A percentile compares a stretch with the other conserved stretches of the same genome.
Evolutionary conservation across 2,797 vertebrate species (phyloP).

Genomic region (Naso thynnoides): DNA sequence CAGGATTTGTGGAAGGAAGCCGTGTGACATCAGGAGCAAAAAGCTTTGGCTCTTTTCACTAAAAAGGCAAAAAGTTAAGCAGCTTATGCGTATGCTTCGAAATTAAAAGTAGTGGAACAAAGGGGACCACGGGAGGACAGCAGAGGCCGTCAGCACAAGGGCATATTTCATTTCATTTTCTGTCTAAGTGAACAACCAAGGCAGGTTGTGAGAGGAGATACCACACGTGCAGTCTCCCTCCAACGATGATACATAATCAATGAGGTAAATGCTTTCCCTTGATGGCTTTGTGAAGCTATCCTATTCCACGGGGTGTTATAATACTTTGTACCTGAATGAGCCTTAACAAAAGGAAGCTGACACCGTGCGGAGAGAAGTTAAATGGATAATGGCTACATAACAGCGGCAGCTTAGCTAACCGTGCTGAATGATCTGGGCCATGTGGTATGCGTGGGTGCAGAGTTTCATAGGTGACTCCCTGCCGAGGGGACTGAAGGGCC

Average conservation of each 20-base stretch:
- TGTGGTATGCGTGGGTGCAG: conserved; percentile 79
- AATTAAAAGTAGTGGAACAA: conserved; percentile 78
- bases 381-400: conserved; percentile 83
- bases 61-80: conserved; percentile 79
- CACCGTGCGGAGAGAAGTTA: conserved; percentile 76
- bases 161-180: conserved; percentile 44
- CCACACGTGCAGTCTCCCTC: conserved; percentile 40
- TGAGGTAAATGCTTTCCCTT: conserved; percentile 77
- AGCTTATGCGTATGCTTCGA: conserved; percentile 74
- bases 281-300: conserved; percentile 76
- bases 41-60: conserved; percentile 69
- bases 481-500: conserved; percentile 63
- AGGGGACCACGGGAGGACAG: conserved; percentile 37
- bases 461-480: conserved; percentile 80
- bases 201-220: conserved; percentile 46
- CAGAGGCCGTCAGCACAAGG: conserved; percentile 37
- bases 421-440: conserved; percentile 76
- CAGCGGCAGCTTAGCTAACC: conserved; percentile 73
- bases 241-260: conserved; percentile 70
- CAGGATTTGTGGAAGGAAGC: conserved; percentile 55
- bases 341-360: conserved; percentile 84
- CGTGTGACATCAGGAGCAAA: conserved; percentile 58
- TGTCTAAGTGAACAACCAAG: conserved; percentile 30
- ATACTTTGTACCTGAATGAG: conserved; percentile 83
- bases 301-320: conserved; percentile 81